Conservation (phyloP, 1,140 invertebrate genomes). For the Theocolax elegans region DNA sequence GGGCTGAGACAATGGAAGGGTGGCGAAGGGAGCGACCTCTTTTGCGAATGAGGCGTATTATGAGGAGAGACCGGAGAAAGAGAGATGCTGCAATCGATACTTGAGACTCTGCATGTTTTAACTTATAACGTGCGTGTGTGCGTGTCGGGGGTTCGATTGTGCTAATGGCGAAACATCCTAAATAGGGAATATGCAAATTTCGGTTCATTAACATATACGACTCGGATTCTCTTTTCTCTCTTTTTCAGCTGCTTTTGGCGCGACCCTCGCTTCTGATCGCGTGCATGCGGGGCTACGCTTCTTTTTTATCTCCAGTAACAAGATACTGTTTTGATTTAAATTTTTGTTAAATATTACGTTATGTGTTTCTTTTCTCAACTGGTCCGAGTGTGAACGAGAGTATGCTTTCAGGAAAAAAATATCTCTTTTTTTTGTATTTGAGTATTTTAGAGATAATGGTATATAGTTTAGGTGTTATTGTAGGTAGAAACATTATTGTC, state of each 20-base stretch:
- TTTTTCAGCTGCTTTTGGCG: neutral
- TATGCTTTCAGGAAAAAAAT: no score
- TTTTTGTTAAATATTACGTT: neutral
- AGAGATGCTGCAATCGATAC: slow-evolving; percentile 48
- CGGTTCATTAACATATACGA: slow-evolving; percentile 45
- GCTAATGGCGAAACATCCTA: slow-evolving; percentile 46
- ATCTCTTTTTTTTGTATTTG: no score
- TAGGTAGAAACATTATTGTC: no score
- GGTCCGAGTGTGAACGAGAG: no score
- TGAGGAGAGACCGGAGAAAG: neutral
- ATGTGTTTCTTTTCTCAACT: neutral
- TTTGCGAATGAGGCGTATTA: slow-evolving; percentile 41
- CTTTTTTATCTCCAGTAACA: neutral
- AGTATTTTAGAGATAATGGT: no score
- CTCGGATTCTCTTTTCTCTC: slow-evolving; percentile 36
- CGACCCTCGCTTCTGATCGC: no score
- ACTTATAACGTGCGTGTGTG: neutral
- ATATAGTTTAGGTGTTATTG: no score
- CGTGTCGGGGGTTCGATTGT: slow-evolving; percentile 31
- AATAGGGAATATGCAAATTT: slow-evolving; percentile 45
- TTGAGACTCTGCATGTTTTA: slow-evolving; percentile 8
- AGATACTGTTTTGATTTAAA: slow-evolving; percentile 1
- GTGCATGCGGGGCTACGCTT: no score
- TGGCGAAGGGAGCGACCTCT: slow-evolving; percentile 42
- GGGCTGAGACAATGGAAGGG: slow-evolving; percentile 49